A percentile compares a stretch with the other conserved stretches of the same genome.
Conservation (phyloP, 92 coral and sea anemone genomes). For the Palythoa grandiflora region DNA sequence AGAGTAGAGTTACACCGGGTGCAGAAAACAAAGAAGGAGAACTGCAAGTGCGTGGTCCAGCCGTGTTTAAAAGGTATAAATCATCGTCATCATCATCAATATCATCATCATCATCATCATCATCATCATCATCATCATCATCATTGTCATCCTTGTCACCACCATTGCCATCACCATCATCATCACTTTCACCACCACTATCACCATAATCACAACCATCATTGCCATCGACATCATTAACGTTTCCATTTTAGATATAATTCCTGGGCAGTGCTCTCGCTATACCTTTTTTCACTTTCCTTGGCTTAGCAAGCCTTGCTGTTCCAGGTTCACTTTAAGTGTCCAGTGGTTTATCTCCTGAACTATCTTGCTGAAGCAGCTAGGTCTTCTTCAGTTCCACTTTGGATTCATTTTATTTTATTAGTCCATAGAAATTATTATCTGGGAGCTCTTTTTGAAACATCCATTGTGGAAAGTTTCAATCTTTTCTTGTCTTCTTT, state of each 20-base stretch:
- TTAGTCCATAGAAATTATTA: too few species aligned
- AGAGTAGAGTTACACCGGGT: slow-evolving; percentile 38
- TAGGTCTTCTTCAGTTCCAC: too few species aligned
- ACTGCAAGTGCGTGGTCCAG: slow-evolving; percentile 87
- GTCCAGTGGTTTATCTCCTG: too few species aligned
- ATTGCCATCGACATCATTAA: not conserved
- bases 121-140: not conserved
- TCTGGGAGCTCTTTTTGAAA: too few species aligned
- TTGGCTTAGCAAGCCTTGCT: too few species aligned
- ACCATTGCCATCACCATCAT: not conserved
- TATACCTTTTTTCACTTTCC: too few species aligned
- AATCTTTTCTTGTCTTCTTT: not conserved
- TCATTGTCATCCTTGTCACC: not conserved
- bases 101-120: not conserved
- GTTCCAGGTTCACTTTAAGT: too few species aligned
- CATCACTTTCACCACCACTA: not conserved
- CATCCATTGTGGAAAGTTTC: too few species aligned
- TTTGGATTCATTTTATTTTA: too few species aligned
- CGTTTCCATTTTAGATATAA: too few species aligned
- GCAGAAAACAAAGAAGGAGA: slow-evolving; percentile 69
- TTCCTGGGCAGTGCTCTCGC: too few species aligned
- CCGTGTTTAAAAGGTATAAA: slow-evolving; percentile 84
- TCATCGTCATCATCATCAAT: not conserved
- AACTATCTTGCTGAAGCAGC: too few species aligned
- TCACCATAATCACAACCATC: not conserved